phyloP scores from a whole-genome alignment of 2,888 invertebrate species.

The Rotaria magnacalcarata region DNA sequence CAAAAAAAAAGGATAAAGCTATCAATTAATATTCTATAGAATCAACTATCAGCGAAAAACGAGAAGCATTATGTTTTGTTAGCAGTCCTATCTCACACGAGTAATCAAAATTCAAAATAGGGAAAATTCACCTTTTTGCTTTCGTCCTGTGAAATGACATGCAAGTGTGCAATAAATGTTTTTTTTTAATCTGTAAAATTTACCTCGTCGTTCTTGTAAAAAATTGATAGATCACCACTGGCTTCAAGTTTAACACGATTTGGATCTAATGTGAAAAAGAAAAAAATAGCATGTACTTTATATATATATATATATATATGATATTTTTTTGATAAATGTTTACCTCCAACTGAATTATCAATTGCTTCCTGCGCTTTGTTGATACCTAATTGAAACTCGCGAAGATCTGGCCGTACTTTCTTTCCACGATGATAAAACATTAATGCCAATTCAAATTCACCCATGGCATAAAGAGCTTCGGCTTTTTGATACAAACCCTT shows the following conservation, averaged over 20 bases:
- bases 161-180: not conserved
- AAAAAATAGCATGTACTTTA: not conserved
- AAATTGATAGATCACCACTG: slow-evolving; percentile 55
- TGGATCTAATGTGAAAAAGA: slow-evolving; percentile 50
- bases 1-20: slow-evolving; percentile 4
- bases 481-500: slow-evolving; percentile 79
- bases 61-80: not conserved
- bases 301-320: no score
- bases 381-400: slow-evolving; percentile 70
- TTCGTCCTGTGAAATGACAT: slow-evolving; percentile 29
- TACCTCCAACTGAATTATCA: slow-evolving; percentile 75
- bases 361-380: slow-evolving; percentile 90
- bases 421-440: slow-evolving; percentile 84
- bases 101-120: not conserved
- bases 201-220: slow-evolving; percentile 56
- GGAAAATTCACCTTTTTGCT: slow-evolving; percentile 16
- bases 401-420: slow-evolving; percentile 76
- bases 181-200: not conserved
- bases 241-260: slow-evolving; percentile 53
- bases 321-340: not conserved
- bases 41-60: no score
- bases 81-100: not conserved
- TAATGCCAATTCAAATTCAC: slow-evolving; percentile 84
- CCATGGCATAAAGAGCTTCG: slow-evolving; percentile 81
- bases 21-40: not conserved